phyloP scores from a whole-genome alignment of 2,888 invertebrate species.

The Ennomos fuscantarius region DNA sequence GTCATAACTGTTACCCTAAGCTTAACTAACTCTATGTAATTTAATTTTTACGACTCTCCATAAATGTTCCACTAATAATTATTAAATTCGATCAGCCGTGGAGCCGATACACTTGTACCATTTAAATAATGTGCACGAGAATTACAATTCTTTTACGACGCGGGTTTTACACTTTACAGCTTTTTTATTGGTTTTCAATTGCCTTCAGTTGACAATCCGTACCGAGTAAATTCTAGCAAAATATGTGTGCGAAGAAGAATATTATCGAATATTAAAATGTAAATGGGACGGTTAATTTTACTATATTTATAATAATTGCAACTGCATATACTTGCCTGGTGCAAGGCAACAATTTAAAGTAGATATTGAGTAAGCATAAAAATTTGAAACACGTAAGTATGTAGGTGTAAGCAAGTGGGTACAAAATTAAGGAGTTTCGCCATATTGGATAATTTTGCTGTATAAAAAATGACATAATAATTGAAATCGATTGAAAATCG shows the following conservation, averaged over 20 bases:
- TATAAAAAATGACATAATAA: background rate
- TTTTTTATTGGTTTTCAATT: slow-evolving; percentile 80
- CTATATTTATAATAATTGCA: slow-evolving; percentile 35
- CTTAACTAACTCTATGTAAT: slow-evolving; percentile 31
- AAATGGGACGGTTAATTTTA: slow-evolving; percentile 56
- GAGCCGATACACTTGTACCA: slow-evolving; percentile 46
- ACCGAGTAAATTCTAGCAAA: slow-evolving; percentile 78
- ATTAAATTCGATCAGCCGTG: slow-evolving; percentile 45
- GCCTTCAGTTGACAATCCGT: slow-evolving; percentile 75
- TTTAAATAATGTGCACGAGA: slow-evolving; percentile 60
- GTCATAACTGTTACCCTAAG: slow-evolving; percentile 26
- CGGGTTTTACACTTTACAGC: slow-evolving; percentile 64
- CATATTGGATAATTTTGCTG: background rate
- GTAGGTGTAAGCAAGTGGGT: background rate
- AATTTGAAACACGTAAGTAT: background rate
- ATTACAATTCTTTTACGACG: slow-evolving; percentile 80
- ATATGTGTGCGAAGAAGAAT: slow-evolving; percentile 66
- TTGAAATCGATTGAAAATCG: background rate
- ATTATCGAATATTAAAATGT: slow-evolving; percentile 79
- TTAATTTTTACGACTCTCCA: slow-evolving; percentile 41
- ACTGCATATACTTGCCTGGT: slow-evolving; percentile 8
- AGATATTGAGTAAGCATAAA: background rate
- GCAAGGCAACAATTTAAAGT: slow-evolving; percentile 10
- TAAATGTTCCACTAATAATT: slow-evolving; percentile 49
- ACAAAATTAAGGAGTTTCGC: no score